Conservation (phyloP, 2,888 invertebrate genomes). For the Ectobius pallidus region DNA sequence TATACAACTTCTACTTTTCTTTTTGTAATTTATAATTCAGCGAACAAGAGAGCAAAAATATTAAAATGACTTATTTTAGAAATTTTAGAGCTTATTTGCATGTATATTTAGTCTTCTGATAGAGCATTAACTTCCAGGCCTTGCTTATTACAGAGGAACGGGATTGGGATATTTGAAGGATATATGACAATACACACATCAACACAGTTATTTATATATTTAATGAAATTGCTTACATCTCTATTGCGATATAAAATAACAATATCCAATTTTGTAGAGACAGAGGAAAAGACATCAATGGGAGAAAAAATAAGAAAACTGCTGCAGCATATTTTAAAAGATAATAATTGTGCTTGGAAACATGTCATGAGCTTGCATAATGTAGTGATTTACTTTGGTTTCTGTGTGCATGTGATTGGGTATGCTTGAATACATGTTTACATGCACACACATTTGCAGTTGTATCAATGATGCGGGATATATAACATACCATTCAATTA, state of each 20-base stretch:
- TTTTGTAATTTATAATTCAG: no score
- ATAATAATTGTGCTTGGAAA: conserved; percentile 16
- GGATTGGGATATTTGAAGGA: neutral
- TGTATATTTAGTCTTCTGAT: no score
- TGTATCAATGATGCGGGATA: neutral
- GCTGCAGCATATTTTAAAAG: neutral
- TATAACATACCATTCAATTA: no score
- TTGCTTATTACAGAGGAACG: no score
- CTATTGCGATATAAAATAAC: conserved; percentile 38
- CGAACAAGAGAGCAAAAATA: no score
- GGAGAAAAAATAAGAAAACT: neutral
- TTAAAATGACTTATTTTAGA: no score
- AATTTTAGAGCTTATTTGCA: no score
- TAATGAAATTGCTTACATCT: conserved; percentile 37
- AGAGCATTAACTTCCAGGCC: no score
- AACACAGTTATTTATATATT: conserved; percentile 30
- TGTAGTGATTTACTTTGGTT: no score
- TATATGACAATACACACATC: neutral
- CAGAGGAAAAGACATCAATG: conserved; percentile 2
- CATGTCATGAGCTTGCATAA: neutral
- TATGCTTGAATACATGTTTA: no score
- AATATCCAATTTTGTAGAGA: conserved; percentile 17
- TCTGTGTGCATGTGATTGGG: no score
- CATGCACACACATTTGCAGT: neutral
- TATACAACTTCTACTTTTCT: no score